Conservation (phyloP, 1,140 invertebrate species). For the Sitobion miscanthi region DNA sequence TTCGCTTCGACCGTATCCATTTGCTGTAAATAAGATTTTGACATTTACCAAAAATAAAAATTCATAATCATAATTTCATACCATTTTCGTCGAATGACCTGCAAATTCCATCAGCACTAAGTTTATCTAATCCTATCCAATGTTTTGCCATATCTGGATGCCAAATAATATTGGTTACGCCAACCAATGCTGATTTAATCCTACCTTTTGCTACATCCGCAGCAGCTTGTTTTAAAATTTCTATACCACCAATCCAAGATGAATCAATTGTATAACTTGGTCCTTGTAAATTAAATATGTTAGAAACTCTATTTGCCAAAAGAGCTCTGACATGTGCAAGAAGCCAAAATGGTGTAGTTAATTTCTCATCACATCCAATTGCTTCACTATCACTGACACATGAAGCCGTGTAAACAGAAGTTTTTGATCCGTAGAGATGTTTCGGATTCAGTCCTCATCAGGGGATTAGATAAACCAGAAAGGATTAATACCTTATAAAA, state of each 20-base stretch:
- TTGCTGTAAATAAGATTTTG: slow-evolving; percentile 62
- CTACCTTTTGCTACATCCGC: slow-evolving; percentile 69
- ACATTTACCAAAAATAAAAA: neutral
- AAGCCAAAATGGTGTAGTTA: slow-evolving; percentile 67
- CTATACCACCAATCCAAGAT: slow-evolving; percentile 74
- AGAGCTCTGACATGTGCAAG: slow-evolving; percentile 72
- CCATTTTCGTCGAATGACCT: slow-evolving; percentile 75
- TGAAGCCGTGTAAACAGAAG: slow-evolving; percentile 68
- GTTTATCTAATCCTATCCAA: slow-evolving; percentile 68
- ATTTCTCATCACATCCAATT: slow-evolving; percentile 57
- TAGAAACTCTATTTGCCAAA: slow-evolving; percentile 70
- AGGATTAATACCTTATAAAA: slow-evolving; percentile 18
- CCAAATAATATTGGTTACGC: slow-evolving; percentile 70
- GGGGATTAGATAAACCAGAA: slow-evolving; percentile 35
- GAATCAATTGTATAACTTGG: slow-evolving; percentile 76
- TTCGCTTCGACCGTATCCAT: slow-evolving; percentile 73
- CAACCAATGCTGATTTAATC: slow-evolving; percentile 76
- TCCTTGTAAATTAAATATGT: slow-evolving; percentile 61
- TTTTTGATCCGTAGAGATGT: slow-evolving; percentile 65
- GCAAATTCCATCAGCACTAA: slow-evolving; percentile 72
- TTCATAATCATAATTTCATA: slow-evolving; percentile 59
- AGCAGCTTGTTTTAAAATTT: slow-evolving; percentile 72
- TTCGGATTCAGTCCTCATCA: slow-evolving; percentile 66
- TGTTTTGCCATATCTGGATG: slow-evolving; percentile 72
- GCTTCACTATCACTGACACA: slow-evolving; percentile 60